phyloP scores from a whole-genome alignment of 2,888 invertebrate species.

The Cremastinae sp. region DNA sequence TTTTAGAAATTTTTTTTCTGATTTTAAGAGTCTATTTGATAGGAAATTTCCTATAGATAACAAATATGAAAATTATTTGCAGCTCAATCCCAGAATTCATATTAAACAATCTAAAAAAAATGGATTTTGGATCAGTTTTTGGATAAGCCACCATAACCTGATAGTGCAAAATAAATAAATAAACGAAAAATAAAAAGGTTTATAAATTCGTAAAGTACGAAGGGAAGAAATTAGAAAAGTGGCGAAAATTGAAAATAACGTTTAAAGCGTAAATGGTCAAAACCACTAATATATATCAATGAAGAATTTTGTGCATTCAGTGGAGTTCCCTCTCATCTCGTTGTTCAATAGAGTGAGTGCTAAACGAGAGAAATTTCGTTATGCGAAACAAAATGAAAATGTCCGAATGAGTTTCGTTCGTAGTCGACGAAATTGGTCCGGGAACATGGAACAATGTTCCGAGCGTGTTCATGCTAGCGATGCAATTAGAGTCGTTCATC shows the following conservation, averaged over 20 bases:
- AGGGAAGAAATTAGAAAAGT: not conserved
- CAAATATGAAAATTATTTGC: too few species aligned
- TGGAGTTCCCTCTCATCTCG: not conserved
- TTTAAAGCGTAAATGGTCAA: too few species aligned
- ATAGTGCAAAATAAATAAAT: not conserved
- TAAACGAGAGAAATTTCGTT: not conserved
- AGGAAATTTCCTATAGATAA: too few species aligned
- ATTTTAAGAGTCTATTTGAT: too few species aligned
- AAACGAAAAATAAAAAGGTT: not conserved
- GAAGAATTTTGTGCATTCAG: not conserved
- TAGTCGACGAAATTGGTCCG: constrained; percentile 30
- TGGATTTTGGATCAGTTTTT: too few species aligned
- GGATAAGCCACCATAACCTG: too few species aligned
- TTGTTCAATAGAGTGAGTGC: not conserved
- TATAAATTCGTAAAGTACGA: too few species aligned
- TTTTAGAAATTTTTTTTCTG: too few species aligned
- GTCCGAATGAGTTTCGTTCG: constrained; percentile 3
- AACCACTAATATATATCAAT: too few species aligned
- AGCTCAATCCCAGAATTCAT: too few species aligned
- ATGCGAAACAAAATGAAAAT: constrained; percentile 8
- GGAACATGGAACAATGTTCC: constrained; percentile 10
- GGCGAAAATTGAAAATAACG: too few species aligned
- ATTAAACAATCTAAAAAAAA: too few species aligned
- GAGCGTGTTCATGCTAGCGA: constrained; percentile 12
- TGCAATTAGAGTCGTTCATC: constrained; percentile 42